These are phyloP conservation scores for Mus spicilegus DNA, from an alignment of 2,113 vertebrate species.

Conservation along the genomic window DNA sequence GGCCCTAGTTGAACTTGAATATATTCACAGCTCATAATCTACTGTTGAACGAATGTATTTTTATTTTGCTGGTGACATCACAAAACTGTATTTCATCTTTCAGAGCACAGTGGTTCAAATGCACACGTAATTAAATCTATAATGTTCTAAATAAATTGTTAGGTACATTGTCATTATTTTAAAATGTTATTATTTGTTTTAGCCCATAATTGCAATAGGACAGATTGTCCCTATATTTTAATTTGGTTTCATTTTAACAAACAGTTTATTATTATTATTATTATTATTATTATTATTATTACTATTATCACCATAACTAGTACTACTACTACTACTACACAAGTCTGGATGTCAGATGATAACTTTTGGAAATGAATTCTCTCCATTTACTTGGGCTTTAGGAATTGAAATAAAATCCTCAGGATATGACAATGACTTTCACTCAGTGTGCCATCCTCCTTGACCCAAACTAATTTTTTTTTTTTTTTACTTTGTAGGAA, in stretches of 20 bases:
- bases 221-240: background rate
- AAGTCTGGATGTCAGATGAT: background rate
- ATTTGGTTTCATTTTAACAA: slow-evolving; percentile 22
- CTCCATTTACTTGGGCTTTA: background rate
- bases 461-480: background rate
- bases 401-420: background rate
- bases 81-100: slow-evolving; percentile 10
- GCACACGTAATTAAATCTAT: background rate
- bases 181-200: background rate
- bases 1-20: background rate
- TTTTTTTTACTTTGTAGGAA: background rate
- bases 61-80: slow-evolving; percentile 1
- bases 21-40: background rate
- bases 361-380: background rate
- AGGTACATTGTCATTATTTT: background rate
- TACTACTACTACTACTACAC: background rate
- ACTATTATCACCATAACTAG: no score
- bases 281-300: background rate
- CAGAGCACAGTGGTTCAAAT: background rate
- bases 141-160: background rate
- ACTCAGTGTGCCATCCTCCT: background rate
- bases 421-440: no score
- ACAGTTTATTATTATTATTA: background rate
- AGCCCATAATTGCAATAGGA: background rate
- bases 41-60: background rate